A percentile compares a stretch with the other conserved stretches of the same genome.
phyloP scores from a whole-genome alignment of 2,797 vertebrate genomes.

The Iguana delicatissima region DNA sequence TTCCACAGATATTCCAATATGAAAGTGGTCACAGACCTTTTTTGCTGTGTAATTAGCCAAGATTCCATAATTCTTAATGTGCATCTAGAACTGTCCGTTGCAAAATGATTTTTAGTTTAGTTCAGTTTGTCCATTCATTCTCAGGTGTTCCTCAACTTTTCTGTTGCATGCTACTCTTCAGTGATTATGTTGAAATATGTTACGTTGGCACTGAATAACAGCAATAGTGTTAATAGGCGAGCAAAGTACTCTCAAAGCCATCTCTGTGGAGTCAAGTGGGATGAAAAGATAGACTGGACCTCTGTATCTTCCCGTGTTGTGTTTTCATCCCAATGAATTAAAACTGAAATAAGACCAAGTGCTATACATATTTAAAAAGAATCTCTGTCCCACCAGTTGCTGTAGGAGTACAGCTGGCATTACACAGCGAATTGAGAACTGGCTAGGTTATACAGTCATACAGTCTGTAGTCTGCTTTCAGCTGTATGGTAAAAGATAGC shows the following conservation, averaged over 20 bases:
- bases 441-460: constrained; percentile 51
- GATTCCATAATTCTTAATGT: not conserved
- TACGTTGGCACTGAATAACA: not conserved
- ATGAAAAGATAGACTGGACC: too few species aligned
- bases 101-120: not conserved
- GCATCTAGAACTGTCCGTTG: not conserved
- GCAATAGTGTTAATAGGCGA: not conserved
- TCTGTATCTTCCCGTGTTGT: too few species aligned
- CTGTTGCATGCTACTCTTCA: not conserved
- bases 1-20: not conserved
- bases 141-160: not conserved
- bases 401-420: constrained; percentile 45
- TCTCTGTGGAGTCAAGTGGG: not conserved
- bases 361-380: constrained; percentile 25
- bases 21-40: not conserved
- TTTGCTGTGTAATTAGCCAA: not conserved
- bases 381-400: constrained; percentile 43
- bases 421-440: constrained; percentile 48
- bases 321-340: constrained; percentile 12
- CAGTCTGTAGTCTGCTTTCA: constrained; percentile 49
- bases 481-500: constrained; percentile 32
- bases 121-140: not conserved
- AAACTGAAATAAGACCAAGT: constrained; percentile 1
- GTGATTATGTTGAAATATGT: not conserved
- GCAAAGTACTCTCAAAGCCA: not conserved